Base-by-base conservation (phyloP, 2,888 invertebrate genomes). In the Xylocampa areola region DNA sequence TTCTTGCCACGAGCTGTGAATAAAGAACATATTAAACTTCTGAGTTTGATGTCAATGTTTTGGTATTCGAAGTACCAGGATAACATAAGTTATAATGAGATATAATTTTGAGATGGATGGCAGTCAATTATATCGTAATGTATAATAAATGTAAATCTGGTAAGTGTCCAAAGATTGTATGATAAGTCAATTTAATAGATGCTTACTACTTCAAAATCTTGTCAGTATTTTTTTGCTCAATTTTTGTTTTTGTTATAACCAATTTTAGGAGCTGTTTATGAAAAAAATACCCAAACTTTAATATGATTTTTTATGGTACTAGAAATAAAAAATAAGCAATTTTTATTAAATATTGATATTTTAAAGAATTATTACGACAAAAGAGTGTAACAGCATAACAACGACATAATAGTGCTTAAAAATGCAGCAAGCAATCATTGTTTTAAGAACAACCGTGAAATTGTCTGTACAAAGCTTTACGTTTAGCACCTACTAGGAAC, bases 1-100 rank as follows among this genome's bases (percentile, higher is more conserved):
- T 95, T 96, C 92, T 97, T 97, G 85, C 97, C 97, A 77, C 97
- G 96, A 65, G 96, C 96, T 96, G 87, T 4, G 90, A 90, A 71
- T 50, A 62, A 61, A 33, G 39, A 32, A 19, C n/a, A 44, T 10
- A 11, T 49, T 25, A 27, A 1, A 53, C n/a, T 43, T 14, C 6
- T 14, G 2, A 43, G 5, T 8, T 32, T 7, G 14, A 14, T 23
- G 1, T 17, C 3, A 30, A 13, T 1, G 2, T 10, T 33, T 13
- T 25, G 6, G 13, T 7, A 17, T 17, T 32, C 4, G 8, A 36
- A 48, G 36, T 64, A 57, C 43, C 37, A 53, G 27, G 25, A 25
- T 25, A 5, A 2, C 23, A 23, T n/a, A n/a, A n/a, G n/a, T n/a
- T n/a, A n/a, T n/a, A n/a, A n/a, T n/a, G n/a, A n/a, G n/a, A n/a